These are phyloP conservation scores for Latrodectus hesperus DNA, from an alignment of 2,888 invertebrate genomes.

Conservation along the genomic window DNA sequence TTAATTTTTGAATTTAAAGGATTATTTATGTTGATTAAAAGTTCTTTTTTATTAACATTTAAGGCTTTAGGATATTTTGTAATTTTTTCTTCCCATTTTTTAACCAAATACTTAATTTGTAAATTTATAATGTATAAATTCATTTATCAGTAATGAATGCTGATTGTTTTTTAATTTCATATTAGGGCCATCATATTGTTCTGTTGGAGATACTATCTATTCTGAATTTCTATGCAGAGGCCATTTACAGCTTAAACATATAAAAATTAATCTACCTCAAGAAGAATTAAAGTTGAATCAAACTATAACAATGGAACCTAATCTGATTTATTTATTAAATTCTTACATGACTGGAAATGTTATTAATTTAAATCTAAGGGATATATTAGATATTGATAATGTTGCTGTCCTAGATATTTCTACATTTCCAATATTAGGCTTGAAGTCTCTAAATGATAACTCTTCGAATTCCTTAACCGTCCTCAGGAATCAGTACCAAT, in stretches of 20 bases:
- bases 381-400: slow-evolving; percentile 37
- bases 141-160: too few species aligned
- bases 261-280: slow-evolving; percentile 3
- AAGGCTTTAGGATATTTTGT: too few species aligned
- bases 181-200: slow-evolving; percentile 37
- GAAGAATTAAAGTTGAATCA: background rate
- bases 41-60: too few species aligned
- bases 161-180: background rate
- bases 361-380: slow-evolving; percentile 43
- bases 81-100: too few species aligned
- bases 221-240: slow-evolving; percentile 49
- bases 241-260: slow-evolving; percentile 42
- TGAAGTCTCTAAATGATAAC: slow-evolving; percentile 41
- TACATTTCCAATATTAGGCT: slow-evolving; percentile 45
- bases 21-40: too few species aligned
- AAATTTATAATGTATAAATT: too few species aligned
- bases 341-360: slow-evolving; percentile 42
- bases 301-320: slow-evolving; percentile 47
- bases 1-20: too few species aligned
- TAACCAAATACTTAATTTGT: too few species aligned
- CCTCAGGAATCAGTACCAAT: slow-evolving; percentile 34
- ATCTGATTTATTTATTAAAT: slow-evolving; percentile 46
- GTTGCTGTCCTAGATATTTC: slow-evolving; percentile 48
- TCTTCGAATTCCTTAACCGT: slow-evolving; percentile 9
- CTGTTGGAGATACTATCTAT: slow-evolving; percentile 29